Base-by-base conservation (phyloP, 2,888 invertebrate species). In the Leptopilina drosophilae region DNA sequence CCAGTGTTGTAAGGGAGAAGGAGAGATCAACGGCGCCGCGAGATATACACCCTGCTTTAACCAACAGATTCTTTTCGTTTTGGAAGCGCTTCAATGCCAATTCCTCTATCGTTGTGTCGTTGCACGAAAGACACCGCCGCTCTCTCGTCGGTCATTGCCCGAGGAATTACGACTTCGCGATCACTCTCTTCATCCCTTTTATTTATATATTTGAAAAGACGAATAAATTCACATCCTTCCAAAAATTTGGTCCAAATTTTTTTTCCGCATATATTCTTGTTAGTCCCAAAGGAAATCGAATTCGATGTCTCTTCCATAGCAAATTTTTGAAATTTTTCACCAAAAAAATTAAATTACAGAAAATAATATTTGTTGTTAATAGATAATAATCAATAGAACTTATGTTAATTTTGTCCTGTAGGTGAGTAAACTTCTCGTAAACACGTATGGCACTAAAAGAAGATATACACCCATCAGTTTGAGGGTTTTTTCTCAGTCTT, bases 31-130 rank as follows among this genome's bases (percentile, higher is more conserved):
- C 89, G 84, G 87, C 86, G 87, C 89, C 89, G 89, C 89, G 88
- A 90, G 89, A 90, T 89, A 89, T 89, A 89, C 88, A 87, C 85
- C 87, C 86, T 83, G 84, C 83, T 87, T 84, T 87, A 85, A 81
- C 84, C 82, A 85, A 84, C 84, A 82, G 83, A 85, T 85, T 88
- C 86, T 88, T 87, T 88, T 88, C 86, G 85, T 86, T 89, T 89
- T 84, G 81, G 85, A 81, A 78, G 79, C 84, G 79, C 84, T 82
- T 85, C 85, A 83, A 86, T 86, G 86, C 85, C 86, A 84, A 86
- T 86, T 75, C 42, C 78, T 33, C 53, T 69, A 69, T 69, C 85
- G 83, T 75, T 69, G 49, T 80, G 40, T 49, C 65, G 42, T 66
- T 53, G 76, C 46, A 73, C 53, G 49, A 73, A 65, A 66, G 26